phyloP scores from a whole-genome alignment of 1,140 invertebrate species.

The Charaxes varanes region DNA sequence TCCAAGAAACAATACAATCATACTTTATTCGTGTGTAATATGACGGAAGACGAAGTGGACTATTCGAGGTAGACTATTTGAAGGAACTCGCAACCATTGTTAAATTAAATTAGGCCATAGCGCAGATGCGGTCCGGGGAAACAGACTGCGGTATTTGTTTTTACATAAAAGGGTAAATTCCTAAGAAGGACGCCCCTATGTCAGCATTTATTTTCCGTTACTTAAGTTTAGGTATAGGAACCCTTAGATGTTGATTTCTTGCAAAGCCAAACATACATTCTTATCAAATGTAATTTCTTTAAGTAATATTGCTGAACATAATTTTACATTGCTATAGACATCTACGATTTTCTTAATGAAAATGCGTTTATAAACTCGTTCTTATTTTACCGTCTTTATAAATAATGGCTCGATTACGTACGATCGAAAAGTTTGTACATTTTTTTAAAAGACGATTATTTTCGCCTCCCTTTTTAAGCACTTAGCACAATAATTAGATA shows the following conservation, averaged over 20 bases:
- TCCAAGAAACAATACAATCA: slow-evolving; percentile 14
- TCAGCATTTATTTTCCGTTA: slow-evolving; percentile 6
- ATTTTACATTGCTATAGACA: background rate
- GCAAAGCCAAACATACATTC: no score
- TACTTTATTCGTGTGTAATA: slow-evolving; percentile 14
- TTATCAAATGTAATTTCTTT: no score
- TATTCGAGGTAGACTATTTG: no score
- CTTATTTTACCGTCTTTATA: no score
- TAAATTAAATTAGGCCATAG: slow-evolving; percentile 33
- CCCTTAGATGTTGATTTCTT: background rate
- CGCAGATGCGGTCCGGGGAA: slow-evolving; percentile 20
- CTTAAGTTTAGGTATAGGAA: background rate
- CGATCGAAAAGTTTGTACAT: no score
- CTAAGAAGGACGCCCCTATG: slow-evolving; percentile 1
- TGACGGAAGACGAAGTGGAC: slow-evolving; percentile 12
- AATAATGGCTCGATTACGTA: no score
- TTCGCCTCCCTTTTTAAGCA: no score
- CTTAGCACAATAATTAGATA: no score
- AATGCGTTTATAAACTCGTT: no score
- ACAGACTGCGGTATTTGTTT: slow-evolving; percentile 32
- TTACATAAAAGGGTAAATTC: slow-evolving; percentile 24
- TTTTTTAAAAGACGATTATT: no score
- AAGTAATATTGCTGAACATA: background rate
- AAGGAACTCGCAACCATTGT: slow-evolving; percentile 21
- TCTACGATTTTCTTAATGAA: no score